Evolutionary conservation across 2,888 invertebrate species (phyloP).

Genomic region (Parelbella ahira): DNA sequence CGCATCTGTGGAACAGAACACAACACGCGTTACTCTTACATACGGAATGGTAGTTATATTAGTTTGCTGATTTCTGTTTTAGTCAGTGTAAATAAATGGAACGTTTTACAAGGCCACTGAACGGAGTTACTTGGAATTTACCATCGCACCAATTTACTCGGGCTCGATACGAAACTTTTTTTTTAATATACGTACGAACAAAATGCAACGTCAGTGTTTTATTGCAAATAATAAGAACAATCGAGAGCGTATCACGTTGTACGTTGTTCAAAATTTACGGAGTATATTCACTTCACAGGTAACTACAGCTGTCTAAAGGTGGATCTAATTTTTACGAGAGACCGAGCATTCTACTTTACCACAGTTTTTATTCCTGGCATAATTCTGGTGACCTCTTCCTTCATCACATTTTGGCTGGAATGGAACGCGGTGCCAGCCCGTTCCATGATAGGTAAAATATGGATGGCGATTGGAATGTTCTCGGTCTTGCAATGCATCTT

Average conservation of each 20-base stretch:
- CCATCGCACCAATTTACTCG: constrained; percentile 39
- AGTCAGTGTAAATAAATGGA: constrained; percentile 49
- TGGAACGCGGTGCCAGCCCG: constrained; percentile 94
- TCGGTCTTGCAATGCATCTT: constrained; percentile 64
- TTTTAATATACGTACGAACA: constrained; percentile 27
- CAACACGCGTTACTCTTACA: constrained; percentile 80
- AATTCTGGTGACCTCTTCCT: constrained; percentile 92
- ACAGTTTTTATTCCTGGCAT: constrained; percentile 95
- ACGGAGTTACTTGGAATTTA: constrained; percentile 78
- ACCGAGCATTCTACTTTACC: constrained; percentile 94
- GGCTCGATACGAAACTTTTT: constrained; percentile 33
- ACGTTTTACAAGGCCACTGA: constrained; percentile 75
- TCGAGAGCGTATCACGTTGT: constrained; percentile 31
- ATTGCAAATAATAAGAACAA: no score
- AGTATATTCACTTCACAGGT: constrained; percentile 81
- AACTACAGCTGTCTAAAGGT: constrained; percentile 95
- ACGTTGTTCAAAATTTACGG: constrained; percentile 49
- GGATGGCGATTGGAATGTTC: constrained; percentile 61
- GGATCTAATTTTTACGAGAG: constrained; percentile 92
- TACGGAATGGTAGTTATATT: constrained; percentile 64
- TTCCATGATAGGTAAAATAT: constrained; percentile 90
- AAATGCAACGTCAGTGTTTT: constrained; percentile 32
- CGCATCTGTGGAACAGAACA: constrained; percentile 57
- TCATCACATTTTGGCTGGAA: constrained; percentile 94
- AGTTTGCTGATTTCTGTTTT: constrained; percentile 50